These are phyloP conservation scores for Pterocles burchelli DNA, from an alignment of 2,113 vertebrate species.

Conservation along the genomic window DNA sequence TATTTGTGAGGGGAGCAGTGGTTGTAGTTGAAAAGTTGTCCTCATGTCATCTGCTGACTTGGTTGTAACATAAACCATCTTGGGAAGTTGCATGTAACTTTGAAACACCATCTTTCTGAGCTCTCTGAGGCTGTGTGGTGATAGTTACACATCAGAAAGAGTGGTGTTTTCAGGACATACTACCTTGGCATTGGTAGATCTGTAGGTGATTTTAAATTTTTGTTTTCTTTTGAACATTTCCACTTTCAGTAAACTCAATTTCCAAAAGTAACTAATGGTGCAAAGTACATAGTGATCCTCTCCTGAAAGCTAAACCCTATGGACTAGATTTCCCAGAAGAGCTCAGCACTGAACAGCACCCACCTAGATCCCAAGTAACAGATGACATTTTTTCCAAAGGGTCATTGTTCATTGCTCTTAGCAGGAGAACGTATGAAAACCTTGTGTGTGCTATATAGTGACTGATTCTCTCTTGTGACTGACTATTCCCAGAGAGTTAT, in stretches of 20 bases:
- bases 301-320: neutral
- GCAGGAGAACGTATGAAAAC: neutral
- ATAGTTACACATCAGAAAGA: neutral
- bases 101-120: neutral
- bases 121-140: neutral
- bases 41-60: neutral
- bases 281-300: fast-evolving
- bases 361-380: neutral
- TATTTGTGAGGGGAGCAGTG: neutral
- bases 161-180: neutral
- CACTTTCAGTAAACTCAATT: neutral
- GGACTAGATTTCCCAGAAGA: neutral
- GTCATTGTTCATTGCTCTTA: neutral
- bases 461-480: neutral
- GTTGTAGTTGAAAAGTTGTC: constrained; percentile 3
- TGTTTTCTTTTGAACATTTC: neutral
- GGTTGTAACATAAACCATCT: neutral
- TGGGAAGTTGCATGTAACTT: neutral
- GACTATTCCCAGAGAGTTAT: neutral
- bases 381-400: neutral
- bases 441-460: neutral
- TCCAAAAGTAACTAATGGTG: neutral
- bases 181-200: neutral
- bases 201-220: neutral
- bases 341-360: neutral